Conservation (phyloP, 2,797 vertebrate genomes). For the Pangasius larnaudii region DNA sequence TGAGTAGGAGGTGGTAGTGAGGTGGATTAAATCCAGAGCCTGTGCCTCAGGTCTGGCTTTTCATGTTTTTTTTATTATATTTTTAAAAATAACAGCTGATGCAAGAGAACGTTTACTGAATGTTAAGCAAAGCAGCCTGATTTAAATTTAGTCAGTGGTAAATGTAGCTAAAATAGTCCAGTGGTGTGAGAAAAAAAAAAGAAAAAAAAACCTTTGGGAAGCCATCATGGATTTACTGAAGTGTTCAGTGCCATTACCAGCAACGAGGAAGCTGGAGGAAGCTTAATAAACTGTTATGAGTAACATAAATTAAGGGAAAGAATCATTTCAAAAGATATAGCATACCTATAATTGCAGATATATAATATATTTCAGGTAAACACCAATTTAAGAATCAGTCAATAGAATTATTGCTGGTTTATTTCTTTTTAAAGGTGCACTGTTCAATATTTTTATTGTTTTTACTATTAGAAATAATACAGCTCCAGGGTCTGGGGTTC, state of each 20-base stretch:
- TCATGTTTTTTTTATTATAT: constrained; percentile 30
- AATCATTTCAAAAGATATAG: not conserved
- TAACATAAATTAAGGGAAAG: constrained; percentile 10
- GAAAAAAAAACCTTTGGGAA: not conserved
- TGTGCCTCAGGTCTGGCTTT: constrained; percentile 48
- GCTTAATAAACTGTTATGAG: not conserved
- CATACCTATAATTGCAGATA: constrained; percentile 7
- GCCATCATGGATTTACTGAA: not conserved
- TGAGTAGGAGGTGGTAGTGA: constrained; percentile 52
- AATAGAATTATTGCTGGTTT: not conserved
- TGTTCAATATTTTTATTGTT: not conserved
- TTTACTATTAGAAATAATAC: not conserved
- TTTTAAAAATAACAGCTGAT: constrained; percentile 37
- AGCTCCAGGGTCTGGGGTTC: not conserved
- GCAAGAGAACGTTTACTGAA: constrained; percentile 42
- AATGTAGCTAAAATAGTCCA: not conserved
- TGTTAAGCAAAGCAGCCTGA: constrained; percentile 42
- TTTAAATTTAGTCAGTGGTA: constrained; percentile 1
- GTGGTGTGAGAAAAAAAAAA: not conserved
- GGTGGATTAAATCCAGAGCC: constrained; percentile 54
- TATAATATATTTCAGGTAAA: constrained; percentile 9
- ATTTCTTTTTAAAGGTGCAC: not conserved
- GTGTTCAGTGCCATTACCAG: not conserved
- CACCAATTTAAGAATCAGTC: not conserved
- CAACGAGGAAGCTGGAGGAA: not conserved